Evolutionary conservation across 2,113 vertebrate genomes (phyloP).

Genomic region (Hypanus sabinus): DNA sequence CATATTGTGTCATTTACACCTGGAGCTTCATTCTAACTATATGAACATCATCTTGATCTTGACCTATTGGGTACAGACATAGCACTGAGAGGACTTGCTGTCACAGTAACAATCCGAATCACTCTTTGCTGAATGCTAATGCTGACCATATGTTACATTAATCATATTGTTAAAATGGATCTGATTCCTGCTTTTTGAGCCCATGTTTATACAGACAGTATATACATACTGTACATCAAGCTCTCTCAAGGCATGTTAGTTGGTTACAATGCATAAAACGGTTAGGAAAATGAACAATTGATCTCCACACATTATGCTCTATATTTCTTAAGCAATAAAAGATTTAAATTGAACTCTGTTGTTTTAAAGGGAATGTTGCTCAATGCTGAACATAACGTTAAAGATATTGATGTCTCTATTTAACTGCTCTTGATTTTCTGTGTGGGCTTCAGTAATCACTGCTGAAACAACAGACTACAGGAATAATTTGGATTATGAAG

Average conservation of each 20-base stretch:
- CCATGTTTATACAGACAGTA: background rate
- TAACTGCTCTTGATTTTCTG: background rate
- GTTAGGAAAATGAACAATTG: background rate
- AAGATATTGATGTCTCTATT: background rate
- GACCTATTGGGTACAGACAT: background rate
- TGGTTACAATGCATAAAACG: background rate
- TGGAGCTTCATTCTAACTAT: background rate
- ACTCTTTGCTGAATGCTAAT: background rate
- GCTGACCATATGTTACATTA: background rate
- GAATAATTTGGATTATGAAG: background rate
- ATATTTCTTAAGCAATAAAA: background rate
- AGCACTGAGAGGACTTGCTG: background rate
- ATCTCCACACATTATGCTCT: background rate
- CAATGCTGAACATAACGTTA: background rate
- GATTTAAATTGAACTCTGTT: background rate
- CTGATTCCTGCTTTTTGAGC: background rate
- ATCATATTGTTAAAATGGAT: background rate
- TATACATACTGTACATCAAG: background rate
- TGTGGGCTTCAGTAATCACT: background rate
- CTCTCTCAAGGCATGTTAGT: background rate
- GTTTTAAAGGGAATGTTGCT: background rate
- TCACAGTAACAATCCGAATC: background rate
- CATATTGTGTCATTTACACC: background rate
- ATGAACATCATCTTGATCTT: background rate
- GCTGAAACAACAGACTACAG: background rate